Base-by-base conservation (phyloP, 1,140 invertebrate species). In the Caligus rogercresseyi region DNA sequence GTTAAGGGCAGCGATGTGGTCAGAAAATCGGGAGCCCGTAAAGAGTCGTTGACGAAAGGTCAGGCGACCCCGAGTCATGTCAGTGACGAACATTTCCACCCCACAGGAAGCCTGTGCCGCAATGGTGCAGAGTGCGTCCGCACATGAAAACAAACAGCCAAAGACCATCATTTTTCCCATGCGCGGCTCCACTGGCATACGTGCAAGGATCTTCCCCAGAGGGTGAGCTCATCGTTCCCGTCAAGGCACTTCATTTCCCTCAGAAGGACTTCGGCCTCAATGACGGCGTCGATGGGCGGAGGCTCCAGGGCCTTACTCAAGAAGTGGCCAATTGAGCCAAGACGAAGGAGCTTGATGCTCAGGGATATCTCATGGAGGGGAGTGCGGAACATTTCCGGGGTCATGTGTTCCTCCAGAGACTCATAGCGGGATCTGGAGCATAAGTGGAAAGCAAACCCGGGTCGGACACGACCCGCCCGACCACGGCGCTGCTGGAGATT, bases 161-260 rank as follows among this genome's bases (percentile, higher is more conserved):
- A 95, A 75, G 19, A 96, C 82, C 79, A 95, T 84, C 90, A 95
- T 95, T 75, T 93, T 94, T 1, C 91, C 91, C 3, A 94, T 76
- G 21, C 89, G 79, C 0, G 92, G 91, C 70, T 95, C 91, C 59
- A 95, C 84, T 0, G 91, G 89, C 67, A 95, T 73, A 65, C 88
- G 84, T 0, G 90, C 91, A n/a, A 97, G 75, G 65, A 95, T 91
- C 65, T 83, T 82, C 0, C 91, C 92, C 1, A 95, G 76, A 0
- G 90, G 86, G 91, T 92, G 23, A 97, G 72, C 59, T 89, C 85
- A 70, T 93, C 89, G 61, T 83, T 79, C 0, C 71, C 68, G 72
- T 93, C 87, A 66, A 97, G 74, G 69, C 89, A 92, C 69, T 89
- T 87, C 81, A 93, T 83, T 71, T 91, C 88, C 70, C 65, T 14